Percentiles rank a stretch among this genome's conserved stretches.
Conservation (phyloP, 2,113 vertebrate genomes). For the Seriola rivoliana region DNA sequence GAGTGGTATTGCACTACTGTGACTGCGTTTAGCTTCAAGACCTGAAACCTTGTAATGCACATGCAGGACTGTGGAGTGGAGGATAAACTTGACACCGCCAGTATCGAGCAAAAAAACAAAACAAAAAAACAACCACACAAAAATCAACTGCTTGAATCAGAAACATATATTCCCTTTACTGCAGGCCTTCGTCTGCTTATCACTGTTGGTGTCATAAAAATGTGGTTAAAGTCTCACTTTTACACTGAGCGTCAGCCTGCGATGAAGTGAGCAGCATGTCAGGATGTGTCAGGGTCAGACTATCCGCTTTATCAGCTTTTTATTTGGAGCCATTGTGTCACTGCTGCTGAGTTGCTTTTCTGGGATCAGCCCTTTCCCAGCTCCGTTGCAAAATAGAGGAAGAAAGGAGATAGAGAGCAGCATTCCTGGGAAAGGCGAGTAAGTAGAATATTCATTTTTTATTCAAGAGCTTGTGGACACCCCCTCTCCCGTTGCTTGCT, state of each 20-base stretch:
- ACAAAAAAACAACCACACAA: background rate
- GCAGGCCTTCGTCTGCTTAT: background rate
- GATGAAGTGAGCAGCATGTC: conserved; percentile 28
- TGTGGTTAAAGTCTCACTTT: background rate
- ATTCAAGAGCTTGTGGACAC: too few species aligned
- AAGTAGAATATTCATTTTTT: too few species aligned
- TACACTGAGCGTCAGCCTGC: background rate
- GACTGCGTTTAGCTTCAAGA: background rate
- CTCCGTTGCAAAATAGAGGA: conserved; percentile 41
- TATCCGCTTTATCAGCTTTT: conserved; percentile 66
- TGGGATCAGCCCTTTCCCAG: conserved; percentile 54
- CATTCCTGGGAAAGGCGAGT: conserved; percentile 47
- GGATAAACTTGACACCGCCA: background rate
- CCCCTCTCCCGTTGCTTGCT: too few species aligned
- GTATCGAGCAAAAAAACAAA: background rate
- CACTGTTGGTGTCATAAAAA: background rate
- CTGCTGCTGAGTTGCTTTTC: conserved; percentile 44
- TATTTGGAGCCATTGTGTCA: conserved; percentile 52
- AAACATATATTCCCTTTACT: background rate
- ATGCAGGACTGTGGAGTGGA: background rate
- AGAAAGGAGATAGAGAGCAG: background rate
- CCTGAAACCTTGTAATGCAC: too few species aligned
- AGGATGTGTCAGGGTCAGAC: conserved; percentile 58
- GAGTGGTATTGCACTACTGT: background rate
- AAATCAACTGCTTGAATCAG: background rate